Conservation (phyloP, 2,797 vertebrate genomes). For the Chiroxiphia lanceolata region DNA sequence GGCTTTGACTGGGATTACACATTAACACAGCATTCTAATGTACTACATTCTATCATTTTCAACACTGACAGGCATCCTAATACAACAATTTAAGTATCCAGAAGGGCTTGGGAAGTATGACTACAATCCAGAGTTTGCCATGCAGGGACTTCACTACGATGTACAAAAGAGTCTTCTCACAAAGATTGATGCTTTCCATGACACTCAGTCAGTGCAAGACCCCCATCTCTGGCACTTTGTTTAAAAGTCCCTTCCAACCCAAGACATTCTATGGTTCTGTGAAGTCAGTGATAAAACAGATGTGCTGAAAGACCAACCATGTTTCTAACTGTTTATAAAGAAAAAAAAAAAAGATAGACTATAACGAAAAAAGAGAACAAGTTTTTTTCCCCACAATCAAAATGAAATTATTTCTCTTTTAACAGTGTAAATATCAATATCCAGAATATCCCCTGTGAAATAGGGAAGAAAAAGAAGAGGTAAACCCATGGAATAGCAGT, state of each 20-base stretch:
- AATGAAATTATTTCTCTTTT: not conserved
- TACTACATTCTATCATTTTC: constrained; percentile 78
- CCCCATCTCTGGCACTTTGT: not conserved
- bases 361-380: not conserved
- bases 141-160: constrained; percentile 81
- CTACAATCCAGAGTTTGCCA: constrained; percentile 79
- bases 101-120: constrained; percentile 78
- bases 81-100: constrained; percentile 81
- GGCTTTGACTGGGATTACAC: constrained; percentile 82
- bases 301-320: not conserved
- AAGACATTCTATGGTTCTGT: not conserved
- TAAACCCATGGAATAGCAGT: not conserved
- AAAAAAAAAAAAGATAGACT: not conserved
- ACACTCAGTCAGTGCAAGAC: accelerated
- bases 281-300: not conserved
- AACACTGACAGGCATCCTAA: constrained; percentile 76
- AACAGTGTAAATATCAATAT: not conserved
- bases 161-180: constrained; percentile 69
- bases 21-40: constrained; percentile 77
- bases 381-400: not conserved
- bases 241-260: not conserved
- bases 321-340: not conserved
- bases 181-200: not conserved
- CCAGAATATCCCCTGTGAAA: not conserved
- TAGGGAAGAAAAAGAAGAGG: not conserved